phyloP scores from a whole-genome alignment of 2,888 invertebrate genomes.

The Mythimna albipuncta region DNA sequence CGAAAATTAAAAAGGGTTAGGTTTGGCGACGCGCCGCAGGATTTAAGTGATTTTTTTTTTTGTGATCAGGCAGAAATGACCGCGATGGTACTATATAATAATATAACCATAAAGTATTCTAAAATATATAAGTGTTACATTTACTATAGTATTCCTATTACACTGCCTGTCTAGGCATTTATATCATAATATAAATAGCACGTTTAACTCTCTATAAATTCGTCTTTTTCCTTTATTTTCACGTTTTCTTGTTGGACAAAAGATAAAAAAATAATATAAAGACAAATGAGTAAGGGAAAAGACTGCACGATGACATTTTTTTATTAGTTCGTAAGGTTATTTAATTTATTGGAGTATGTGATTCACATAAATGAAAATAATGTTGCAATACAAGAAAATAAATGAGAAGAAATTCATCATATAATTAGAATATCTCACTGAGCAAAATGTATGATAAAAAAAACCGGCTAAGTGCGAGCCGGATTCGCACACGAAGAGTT shows the following conservation, averaged over 20 bases:
- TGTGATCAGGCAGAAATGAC: no score
- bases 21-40: no score
- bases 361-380: slow-evolving; percentile 6
- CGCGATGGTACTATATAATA: no score
- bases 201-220: slow-evolving; percentile 10
- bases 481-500: no score
- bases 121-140: slow-evolving; percentile 19
- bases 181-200: slow-evolving; percentile 7
- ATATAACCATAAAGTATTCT: slow-evolving; percentile 13
- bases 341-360: slow-evolving; percentile 18
- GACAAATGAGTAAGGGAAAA: slow-evolving; percentile 80
- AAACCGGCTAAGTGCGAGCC: no score
- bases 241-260: slow-evolving; percentile 19
- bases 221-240: slow-evolving; percentile 71
- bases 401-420: no score
- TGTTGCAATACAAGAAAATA: no score
- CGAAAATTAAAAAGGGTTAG: no score
- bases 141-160: slow-evolving; percentile 30
- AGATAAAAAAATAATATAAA: slow-evolving; percentile 67
- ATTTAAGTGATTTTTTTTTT: no score
- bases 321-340: slow-evolving; percentile 49
- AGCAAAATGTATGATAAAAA: no score
- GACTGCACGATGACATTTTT: slow-evolving; percentile 79
- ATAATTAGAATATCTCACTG: no score
- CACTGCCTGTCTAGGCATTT: slow-evolving; percentile 4